Conservation (phyloP, 1,140 invertebrate genomes). For the Nilaparvata lugens region DNA sequence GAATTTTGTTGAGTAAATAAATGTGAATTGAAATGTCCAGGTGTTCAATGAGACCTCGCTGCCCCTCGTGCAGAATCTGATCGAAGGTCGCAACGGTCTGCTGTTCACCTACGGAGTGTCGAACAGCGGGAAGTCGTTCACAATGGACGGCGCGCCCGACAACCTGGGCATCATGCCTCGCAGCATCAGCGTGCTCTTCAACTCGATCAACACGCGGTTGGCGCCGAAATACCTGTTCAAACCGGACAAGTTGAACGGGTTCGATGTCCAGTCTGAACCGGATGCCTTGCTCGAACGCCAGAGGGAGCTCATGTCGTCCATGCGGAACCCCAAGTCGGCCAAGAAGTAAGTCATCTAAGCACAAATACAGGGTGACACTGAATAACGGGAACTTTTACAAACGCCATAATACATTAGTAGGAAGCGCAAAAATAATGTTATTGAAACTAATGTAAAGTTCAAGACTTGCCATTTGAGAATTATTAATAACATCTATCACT, state of each 20-base stretch:
- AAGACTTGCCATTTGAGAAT: too few relatives aligned
- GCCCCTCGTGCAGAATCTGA: slow-evolving; percentile 73
- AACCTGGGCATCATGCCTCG: slow-evolving; percentile 56
- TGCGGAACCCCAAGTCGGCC: slow-evolving; percentile 32
- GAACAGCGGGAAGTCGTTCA: slow-evolving; percentile 92
- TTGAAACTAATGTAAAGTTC: too few relatives aligned
- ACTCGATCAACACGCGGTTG: slow-evolving; percentile 69
- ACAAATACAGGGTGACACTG: too few relatives aligned
- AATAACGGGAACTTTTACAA: too few relatives aligned
- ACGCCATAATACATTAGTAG: too few relatives aligned
- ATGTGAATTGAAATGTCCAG: too few relatives aligned
- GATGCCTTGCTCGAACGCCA: slow-evolving; percentile 79
- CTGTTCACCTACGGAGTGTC: slow-evolving; percentile 96
- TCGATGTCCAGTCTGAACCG: slow-evolving; percentile 77
- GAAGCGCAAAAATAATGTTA: too few relatives aligned
- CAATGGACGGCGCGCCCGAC: slow-evolving; percentile 67
- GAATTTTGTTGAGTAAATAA: not conserved
- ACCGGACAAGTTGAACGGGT: slow-evolving; percentile 87
- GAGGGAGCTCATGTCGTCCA: slow-evolving; percentile 36
- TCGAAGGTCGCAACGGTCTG: slow-evolving; percentile 76
- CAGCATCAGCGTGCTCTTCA: slow-evolving; percentile 86
- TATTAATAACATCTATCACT: too few relatives aligned
- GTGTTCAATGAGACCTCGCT: slow-evolving; percentile 70
- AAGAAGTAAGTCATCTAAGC: slow-evolving; percentile 6
- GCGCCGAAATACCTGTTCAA: slow-evolving; percentile 81